These are phyloP conservation scores for Sandelia bainsii DNA, from an alignment of 2,797 vertebrate species.

Conservation along the genomic window DNA sequence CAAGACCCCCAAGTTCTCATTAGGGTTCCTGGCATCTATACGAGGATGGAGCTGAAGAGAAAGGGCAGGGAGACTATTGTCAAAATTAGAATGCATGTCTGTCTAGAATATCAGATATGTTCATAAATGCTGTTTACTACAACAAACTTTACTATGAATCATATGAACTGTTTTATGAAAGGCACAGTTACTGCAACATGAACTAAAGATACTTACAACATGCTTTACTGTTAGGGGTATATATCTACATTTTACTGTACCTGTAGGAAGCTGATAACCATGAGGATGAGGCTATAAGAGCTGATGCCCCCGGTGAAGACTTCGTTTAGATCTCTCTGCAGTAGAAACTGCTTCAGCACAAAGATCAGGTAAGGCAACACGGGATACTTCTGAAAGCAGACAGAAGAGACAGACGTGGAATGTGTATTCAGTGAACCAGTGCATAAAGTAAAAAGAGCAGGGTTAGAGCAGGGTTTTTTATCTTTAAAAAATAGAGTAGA, in stretches of 20 bases:
- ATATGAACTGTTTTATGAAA: not conserved
- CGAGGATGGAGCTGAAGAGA: constrained; percentile 92
- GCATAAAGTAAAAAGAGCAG: not conserved
- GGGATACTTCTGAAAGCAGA: constrained; percentile 90
- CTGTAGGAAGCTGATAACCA: constrained; percentile 99
- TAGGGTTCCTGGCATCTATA: constrained; percentile 92
- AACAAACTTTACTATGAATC: not conserved
- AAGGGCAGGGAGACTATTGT: not conserved
- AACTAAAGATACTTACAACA: no score
- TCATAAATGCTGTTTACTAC: not conserved
- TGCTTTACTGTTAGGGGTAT: not conserved
- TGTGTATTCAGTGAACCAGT: constrained; percentile 11
- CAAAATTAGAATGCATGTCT: not conserved
- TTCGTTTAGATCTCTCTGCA: constrained; percentile 98
- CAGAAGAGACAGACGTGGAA: constrained; percentile 18
- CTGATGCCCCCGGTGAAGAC: constrained; percentile 99
- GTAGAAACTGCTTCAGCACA: constrained; percentile 98
- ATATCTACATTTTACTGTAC: constrained; percentile 69
- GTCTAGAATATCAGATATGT: not conserved
- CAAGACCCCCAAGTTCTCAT: constrained; percentile 95
- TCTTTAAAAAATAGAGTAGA: not conserved
- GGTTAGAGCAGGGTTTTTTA: no score
- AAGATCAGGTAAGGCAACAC: constrained; percentile 99
- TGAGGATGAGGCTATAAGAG: constrained; percentile 99
- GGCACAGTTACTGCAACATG: not conserved